Evolutionary conservation across 1,140 invertebrate species (phyloP), one percentile per base, ranked within the genome.

Genomic region (Gonioctena quinquepunctata): DNA sequence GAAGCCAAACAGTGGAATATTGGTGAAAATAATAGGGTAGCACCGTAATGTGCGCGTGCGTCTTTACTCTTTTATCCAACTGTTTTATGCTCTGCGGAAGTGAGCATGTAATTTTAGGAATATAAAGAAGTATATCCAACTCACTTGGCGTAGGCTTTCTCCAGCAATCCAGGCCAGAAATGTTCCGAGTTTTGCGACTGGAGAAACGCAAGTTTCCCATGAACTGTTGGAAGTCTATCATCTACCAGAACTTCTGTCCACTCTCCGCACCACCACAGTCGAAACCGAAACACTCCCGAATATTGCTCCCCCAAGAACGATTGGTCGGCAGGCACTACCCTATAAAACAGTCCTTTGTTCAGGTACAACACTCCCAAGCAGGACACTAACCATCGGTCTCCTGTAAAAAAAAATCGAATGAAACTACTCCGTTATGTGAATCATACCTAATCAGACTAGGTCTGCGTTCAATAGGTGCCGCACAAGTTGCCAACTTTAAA

Each of bases 101-200:
- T n/a, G n/a, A n/a, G n/a, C n/a, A n/a, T n/a, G n/a, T n/a, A n/a
- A n/a, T n/a, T n/a, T n/a, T n/a, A n/a, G n/a, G n/a, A n/a, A n/a
- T n/a, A n/a, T n/a, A n/a, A n/a, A n/a, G n/a, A n/a, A n/a, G n/a
- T n/a, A n/a, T n/a, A n/a, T n/a, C n/a, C n/a, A 2, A 87, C 91
- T 91, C 83, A 96, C 94, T 99, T 99, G 60, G 97, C 97, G 82
- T 99, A 99, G 19, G 97, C 97, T 85, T 99, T 99, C 85, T 99
- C 97, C 54, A 99, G 85, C 19, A 99, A 85, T 0, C 96, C 92
- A 1, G 96, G 94, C 97, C 97, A 99, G 81, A 97, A 97, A 78
- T 95, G 92, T 76, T 96, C 94, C 1, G 91, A 92, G 72, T 93
- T 88, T 70, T 91, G 90, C 11, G 94, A 92, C 79, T 98, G 96